These are phyloP conservation scores for Physella acuta DNA, from an alignment of 1,140 invertebrate species.

Conservation along the genomic window DNA sequence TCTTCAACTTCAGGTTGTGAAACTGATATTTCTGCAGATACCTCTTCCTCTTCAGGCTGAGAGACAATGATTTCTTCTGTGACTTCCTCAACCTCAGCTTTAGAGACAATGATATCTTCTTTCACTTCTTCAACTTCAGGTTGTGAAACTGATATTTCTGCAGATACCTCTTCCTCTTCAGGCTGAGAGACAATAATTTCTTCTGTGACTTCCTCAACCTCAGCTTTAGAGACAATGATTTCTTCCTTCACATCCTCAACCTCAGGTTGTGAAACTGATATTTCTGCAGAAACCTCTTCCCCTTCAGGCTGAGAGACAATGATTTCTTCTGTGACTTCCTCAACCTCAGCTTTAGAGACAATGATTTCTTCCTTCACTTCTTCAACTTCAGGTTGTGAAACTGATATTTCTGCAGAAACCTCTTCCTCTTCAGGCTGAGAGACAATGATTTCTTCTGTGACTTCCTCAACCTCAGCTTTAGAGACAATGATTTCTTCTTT, in stretches of 20 bases:
- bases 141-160: conserved; percentile 24
- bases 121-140: conserved; percentile 17
- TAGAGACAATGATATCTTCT: conserved; percentile 15
- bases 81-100: conserved; percentile 29
- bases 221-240: conserved; percentile 21
- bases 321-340: conserved; percentile 34
- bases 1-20: conserved; percentile 21
- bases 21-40: conserved; percentile 16
- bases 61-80: conserved; percentile 22
- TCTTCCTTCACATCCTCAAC: conserved; percentile 27
- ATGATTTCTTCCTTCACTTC: conserved; percentile 24
- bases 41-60: conserved; percentile 15
- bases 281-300: conserved; percentile 18
- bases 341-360: conserved; percentile 22
- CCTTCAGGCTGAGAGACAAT: conserved; percentile 9
- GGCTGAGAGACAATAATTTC: conserved; percentile 21
- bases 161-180: conserved; percentile 27
- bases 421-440: conserved; percentile 27
- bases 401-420: conserved; percentile 27
- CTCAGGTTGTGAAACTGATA: conserved; percentile 21
- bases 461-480: conserved; percentile 14
- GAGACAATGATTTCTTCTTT: conserved; percentile 25
- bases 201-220: conserved; percentile 16
- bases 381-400: conserved; percentile 13
- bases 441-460: conserved; percentile 26